A percentile compares a stretch with the other conserved stretches of the same genome.
These are phyloP conservation scores for Halcyon smyrnensis DNA, from an alignment of 2,797 vertebrate genomes.

Conservation along the genomic window DNA sequence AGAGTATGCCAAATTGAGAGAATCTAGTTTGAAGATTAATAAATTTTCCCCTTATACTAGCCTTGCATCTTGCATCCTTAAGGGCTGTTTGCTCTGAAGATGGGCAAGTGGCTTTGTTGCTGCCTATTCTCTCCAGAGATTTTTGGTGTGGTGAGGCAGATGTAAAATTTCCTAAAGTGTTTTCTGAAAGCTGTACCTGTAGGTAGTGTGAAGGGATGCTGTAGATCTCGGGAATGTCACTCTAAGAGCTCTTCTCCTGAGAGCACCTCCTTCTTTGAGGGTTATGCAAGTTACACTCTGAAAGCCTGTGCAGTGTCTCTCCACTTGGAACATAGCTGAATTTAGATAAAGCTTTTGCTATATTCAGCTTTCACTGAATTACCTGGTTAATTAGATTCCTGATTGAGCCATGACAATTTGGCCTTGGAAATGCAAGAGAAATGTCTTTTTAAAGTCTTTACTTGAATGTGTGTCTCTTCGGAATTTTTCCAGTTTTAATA, in stretches of 20 bases:
- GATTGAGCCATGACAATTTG: neutral
- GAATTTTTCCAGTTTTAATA: neutral
- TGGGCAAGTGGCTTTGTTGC: neutral
- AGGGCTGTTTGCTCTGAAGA: neutral
- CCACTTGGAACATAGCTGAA: neutral
- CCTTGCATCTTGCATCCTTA: neutral
- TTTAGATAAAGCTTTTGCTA: neutral
- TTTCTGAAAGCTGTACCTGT: neutral
- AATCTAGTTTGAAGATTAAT: neutral
- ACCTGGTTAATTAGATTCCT: neutral
- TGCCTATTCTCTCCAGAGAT: neutral
- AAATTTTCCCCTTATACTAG: neutral
- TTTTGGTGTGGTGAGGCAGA: neutral
- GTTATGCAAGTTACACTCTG: neutral
- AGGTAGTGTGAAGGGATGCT: neutral
- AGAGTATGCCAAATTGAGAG: neutral
- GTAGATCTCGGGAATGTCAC: neutral
- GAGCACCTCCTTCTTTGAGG: neutral
- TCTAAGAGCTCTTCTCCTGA: neutral
- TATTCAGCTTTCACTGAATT: neutral
- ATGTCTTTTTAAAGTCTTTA: neutral
- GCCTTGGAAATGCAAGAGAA: neutral
- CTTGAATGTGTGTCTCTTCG: rapidly evolving
- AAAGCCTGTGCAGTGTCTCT: neutral
- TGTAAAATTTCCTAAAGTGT: neutral